Evolutionary conservation across 2,888 invertebrate genomes (phyloP), one percentile per base, ranked within the genome.

Genomic region (Thereva unica): DNA sequence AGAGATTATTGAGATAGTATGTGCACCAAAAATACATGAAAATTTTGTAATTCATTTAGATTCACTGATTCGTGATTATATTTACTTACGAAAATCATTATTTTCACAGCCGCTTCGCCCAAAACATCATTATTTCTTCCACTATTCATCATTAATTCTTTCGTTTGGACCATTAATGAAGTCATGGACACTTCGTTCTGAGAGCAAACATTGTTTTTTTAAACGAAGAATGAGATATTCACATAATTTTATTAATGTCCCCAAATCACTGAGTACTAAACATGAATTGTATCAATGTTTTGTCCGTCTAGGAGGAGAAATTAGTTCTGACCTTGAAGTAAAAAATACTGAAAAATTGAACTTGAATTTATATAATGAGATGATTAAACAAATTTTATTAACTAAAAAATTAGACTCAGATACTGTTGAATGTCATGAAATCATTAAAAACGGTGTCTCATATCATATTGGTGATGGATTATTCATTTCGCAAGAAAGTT

Each of bases 61-160:
- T 45, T 45, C 45, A 45, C 45, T 45, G 45, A 45, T 45, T 45
- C 45, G 45, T 45, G 45, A 45, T 45, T 45, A 45, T 7, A 45
- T 45, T 45, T 45, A 45, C 7, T 45, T 45, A 45, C 45, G 45
- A 45, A 45, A 45, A 45, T 45, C 45, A 45, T 45, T 45, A 45
- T 45, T 23, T 23, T 2, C 23, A 23, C 23, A 23, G 2, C 23
- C 23, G 23, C 23, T 23, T 23, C 45, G 68, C 44, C 70, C 70
- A 44, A 71, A 71, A 55, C 69, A 70, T 56, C 70, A 69, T 57
- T 71, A 54, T 34, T 23, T 71, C 8, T 57, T 5, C 9, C 45
- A 45, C 8, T 45, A 45, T 9, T 10, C 45, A 45, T 9, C 3
- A 9, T 45, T 45, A 8, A 53, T 53, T 35, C 5, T 4, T 37